Conservation (phyloP, 2,113 vertebrate species). For the Hippocampus comes region DNA sequence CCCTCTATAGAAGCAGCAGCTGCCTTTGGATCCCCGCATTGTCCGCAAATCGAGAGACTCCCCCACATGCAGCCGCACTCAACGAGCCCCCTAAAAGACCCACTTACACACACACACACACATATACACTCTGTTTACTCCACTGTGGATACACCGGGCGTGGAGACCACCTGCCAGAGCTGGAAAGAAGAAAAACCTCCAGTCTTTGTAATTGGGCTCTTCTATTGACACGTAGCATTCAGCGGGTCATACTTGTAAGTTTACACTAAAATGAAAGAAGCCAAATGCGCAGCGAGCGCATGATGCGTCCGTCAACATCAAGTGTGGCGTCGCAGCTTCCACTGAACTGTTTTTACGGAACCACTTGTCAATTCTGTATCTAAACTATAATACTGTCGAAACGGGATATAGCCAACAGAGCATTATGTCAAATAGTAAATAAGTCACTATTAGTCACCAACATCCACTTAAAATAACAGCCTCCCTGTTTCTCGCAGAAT, state of each 20-base stretch:
- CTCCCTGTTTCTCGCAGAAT: too few species aligned
- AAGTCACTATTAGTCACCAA: too few species aligned
- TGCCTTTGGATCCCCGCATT: slow-evolving; percentile 86
- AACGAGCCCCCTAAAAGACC: slow-evolving; percentile 73
- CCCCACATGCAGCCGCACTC: slow-evolving; percentile 79
- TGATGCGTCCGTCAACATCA: not conserved
- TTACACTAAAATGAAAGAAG: slow-evolving; percentile 69
- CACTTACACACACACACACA: slow-evolving; percentile 56
- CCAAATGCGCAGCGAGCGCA: slow-evolving; percentile 32
- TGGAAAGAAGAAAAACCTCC: slow-evolving; percentile 61
- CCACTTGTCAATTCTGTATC: not conserved
- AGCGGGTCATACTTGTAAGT: slow-evolving; percentile 70
- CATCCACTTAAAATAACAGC: too few species aligned
- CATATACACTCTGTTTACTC: slow-evolving; percentile 63
- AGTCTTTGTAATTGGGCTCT: slow-evolving; percentile 70
- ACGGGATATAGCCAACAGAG: not conserved
- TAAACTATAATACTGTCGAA: not conserved
- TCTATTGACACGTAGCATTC: slow-evolving; percentile 72
- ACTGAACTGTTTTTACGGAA: not conserved
- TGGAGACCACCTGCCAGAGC: slow-evolving; percentile 74
- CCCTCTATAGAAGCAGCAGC: slow-evolving; percentile 83
- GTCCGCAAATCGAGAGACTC: slow-evolving; percentile 69
- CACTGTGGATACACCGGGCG: slow-evolving; percentile 68
- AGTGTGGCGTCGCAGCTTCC: not conserved
- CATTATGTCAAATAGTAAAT: too few species aligned